Evolutionary conservation across 2,113 vertebrate genomes (phyloP), one percentile per base, ranked within the genome.

Genomic region (Larimichthys polyactis): DNA sequence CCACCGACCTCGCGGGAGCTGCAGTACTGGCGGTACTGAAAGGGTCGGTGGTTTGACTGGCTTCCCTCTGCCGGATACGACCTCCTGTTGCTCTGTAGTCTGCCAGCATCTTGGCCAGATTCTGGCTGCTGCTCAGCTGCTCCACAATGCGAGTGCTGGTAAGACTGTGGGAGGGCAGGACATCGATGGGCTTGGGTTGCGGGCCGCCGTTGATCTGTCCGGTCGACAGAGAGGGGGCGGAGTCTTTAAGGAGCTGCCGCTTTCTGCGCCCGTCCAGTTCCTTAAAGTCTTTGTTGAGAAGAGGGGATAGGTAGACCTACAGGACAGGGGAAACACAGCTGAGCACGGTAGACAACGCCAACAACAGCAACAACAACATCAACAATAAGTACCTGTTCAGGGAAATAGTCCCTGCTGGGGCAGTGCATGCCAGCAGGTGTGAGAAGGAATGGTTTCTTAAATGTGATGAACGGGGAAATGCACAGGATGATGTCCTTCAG

Each of bases 31-130:
- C n/a, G n/a, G n/a, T n/a, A n/a, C 66, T 88, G 92, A 99, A 99
- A 11, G 96, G 97, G 87, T 98, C 97, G 2, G 44, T 7, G 7
- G 7, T 40, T 40, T 40, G 36, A 40, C 36, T 40, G 36, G 93
- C 90, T 32, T 95, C 95, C 77, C 94, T 96, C 65, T 96, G 97
- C 10, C 94, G 94, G 90, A 99, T 97, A 32, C 98, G 96, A 10
- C 98, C 98, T 32, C 98, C 98, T 69, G 96, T 95, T 9, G 98
- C 98, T 52, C 98, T 93, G 91, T 97, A 99, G 90, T 99, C 98
- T 0, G 98, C 98, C 85, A 99, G 87, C 96, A 99, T 97, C 80
- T 95, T 94, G 59, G 97, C 96, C 87, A 99, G 92, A 32, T 94
- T 95, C 81, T 95, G 96, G 92, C 96, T 97, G 65, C 92, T 89